Conservation (phyloP, 2,113 vertebrate species). For the Nicator chloris region DNA sequence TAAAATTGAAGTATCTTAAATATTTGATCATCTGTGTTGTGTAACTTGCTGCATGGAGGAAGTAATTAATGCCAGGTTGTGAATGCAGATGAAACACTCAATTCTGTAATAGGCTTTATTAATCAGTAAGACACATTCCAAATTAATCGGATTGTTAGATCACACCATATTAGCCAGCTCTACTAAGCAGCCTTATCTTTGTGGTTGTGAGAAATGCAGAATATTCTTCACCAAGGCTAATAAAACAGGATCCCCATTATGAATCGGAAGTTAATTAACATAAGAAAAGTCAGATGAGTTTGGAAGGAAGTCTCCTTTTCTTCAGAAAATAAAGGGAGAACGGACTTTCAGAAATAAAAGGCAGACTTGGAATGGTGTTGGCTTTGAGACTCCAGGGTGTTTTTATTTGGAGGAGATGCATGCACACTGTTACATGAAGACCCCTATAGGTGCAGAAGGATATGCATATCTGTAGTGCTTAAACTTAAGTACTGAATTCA, state of each 20-base stretch:
- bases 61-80: neutral
- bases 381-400: neutral
- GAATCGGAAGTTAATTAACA: neutral
- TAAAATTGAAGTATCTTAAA: neutral
- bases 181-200: neutral
- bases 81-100: neutral
- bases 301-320: neutral
- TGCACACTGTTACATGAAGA: neutral
- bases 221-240: neutral
- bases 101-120: neutral
- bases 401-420: neutral
- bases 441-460: neutral
- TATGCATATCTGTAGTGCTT: accelerated
- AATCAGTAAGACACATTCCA: neutral
- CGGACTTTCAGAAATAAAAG: neutral
- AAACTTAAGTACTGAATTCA: neutral
- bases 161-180: neutral
- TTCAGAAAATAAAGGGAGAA: neutral
- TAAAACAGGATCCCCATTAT: neutral
- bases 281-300: neutral
- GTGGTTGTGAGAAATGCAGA: neutral
- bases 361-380: neutral
- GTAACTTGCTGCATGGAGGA: neutral
- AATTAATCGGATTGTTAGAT: conserved; percentile 37
- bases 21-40: neutral